Evolutionary conservation across 2,113 vertebrate species (phyloP).

Genomic region (Mionectes macconnelli): DNA sequence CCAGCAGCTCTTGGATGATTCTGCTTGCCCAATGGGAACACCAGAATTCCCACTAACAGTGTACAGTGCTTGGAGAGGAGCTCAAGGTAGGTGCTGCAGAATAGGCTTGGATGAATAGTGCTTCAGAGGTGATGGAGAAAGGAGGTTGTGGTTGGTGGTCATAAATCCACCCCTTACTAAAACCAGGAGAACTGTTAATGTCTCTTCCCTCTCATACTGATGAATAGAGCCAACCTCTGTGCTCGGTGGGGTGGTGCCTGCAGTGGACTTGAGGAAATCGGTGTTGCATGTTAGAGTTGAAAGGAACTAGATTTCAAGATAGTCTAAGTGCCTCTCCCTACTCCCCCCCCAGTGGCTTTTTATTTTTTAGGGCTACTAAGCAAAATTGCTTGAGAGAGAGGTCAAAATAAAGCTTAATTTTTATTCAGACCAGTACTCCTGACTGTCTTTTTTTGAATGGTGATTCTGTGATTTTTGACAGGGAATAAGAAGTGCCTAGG

Average conservation of each 20-base stretch:
- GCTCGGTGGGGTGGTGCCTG: background rate
- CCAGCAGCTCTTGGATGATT: background rate
- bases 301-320: background rate
- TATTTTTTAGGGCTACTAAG: background rate
- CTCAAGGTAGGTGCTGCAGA: background rate
- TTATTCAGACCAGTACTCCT: background rate
- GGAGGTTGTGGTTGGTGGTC: background rate
- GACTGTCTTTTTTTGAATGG: background rate
- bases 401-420: background rate
- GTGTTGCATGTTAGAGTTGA: background rate
- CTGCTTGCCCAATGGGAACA: background rate
- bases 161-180: background rate
- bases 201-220: background rate
- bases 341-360: background rate
- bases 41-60: background rate
- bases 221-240: background rate
- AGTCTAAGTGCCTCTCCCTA: background rate
- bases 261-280: background rate
- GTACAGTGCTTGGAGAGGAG: background rate
- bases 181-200: background rate
- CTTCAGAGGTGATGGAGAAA: background rate
- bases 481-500: slow-evolving; percentile 27
- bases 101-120: background rate
- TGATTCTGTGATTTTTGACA: slow-evolving; percentile 35
- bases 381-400: background rate